Percentiles rank a stretch among this genome's conserved stretches.
These are phyloP conservation scores for Neria commutata DNA, from an alignment of 2,888 invertebrate genomes.

Conservation along the genomic window DNA sequence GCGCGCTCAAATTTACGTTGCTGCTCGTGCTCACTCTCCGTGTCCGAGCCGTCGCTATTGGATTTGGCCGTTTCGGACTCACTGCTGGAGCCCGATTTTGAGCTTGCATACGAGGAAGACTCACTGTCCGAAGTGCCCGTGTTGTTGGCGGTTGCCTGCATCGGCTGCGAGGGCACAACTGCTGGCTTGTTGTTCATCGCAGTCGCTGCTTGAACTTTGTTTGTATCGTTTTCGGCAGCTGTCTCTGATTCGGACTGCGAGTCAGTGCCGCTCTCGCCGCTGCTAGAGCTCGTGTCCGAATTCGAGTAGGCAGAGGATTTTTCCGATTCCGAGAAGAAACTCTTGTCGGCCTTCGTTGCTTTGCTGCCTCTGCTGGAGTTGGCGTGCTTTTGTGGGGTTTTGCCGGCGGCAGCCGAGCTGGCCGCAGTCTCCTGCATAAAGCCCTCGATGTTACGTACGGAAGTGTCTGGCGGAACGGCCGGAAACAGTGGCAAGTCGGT, in stretches of 20 bases:
- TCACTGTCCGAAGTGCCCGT: slow-evolving; percentile 43
- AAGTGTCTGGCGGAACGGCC: slow-evolving; percentile 73
- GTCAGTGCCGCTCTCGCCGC: slow-evolving; percentile 29
- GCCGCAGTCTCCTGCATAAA: slow-evolving; percentile 48
- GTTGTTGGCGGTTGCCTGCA: slow-evolving; percentile 23
- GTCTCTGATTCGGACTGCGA: slow-evolving; percentile 29
- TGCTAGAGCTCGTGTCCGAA: slow-evolving; percentile 47
- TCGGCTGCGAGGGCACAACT: not conserved
- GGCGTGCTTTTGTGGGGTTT: slow-evolving; percentile 29
- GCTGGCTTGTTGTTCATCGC: not conserved
- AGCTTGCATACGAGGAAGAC: slow-evolving; percentile 1
- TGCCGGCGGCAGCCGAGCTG: slow-evolving; percentile 35
- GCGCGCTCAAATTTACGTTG: slow-evolving; percentile 32
- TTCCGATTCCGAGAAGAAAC: slow-evolving; percentile 66
- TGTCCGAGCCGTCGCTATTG: no score
- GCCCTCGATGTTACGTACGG: slow-evolving; percentile 74
- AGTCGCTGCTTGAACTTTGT: slow-evolving; percentile 21
- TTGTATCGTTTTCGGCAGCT: slow-evolving; percentile 29
- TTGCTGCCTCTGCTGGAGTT: slow-evolving; percentile 8
- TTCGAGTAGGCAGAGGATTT: slow-evolving; percentile 57
- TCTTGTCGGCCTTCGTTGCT: slow-evolving; percentile 63
- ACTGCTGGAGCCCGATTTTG: slow-evolving; percentile 32
- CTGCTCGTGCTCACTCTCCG: slow-evolving; percentile 52
- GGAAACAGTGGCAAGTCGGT: slow-evolving; percentile 88
- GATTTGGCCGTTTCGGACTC: slow-evolving; percentile 28